Evolutionary conservation across 2,113 vertebrate species (phyloP).

Genomic region (Rynchops niger): DNA sequence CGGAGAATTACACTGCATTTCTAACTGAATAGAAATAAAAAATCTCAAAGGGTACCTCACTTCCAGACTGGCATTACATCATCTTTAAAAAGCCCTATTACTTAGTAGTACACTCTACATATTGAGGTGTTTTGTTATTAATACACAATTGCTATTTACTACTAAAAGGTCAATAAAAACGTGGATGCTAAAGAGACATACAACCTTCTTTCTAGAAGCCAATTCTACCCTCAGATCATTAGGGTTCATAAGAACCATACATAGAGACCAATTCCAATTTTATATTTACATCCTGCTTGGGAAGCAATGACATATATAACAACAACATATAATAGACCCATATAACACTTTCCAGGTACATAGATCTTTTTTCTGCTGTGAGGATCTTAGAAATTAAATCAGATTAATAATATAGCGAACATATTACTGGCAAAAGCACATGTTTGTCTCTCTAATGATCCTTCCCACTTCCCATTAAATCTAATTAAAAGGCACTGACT

Average conservation of each 20-base stretch:
- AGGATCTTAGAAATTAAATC: constrained; percentile 29
- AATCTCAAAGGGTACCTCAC: not conserved
- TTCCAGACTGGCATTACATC: constrained; percentile 1
- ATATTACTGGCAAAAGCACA: constrained; percentile 37
- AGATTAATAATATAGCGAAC: constrained; percentile 7
- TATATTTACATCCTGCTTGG: not conserved
- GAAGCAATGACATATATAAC: not conserved
- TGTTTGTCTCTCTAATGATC: constrained; percentile 45
- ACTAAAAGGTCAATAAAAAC: not conserved
- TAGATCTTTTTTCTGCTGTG: not conserved
- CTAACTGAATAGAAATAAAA: constrained; percentile 10
- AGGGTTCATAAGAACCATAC: not conserved
- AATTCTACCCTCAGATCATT: not conserved
- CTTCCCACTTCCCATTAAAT: constrained; percentile 37
- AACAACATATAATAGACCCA: not conserved
- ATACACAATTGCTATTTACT: not conserved
- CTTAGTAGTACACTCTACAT: not conserved
- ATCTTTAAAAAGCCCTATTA: not conserved
- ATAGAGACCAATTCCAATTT: not conserved
- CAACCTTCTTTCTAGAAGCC: not conserved
- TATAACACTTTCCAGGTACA: not conserved
- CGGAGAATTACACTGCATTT: not conserved
- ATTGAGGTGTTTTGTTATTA: not conserved
- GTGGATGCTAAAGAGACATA: not conserved
- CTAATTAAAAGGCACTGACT: constrained; percentile 42